Percentiles rank a stretch among this genome's conserved stretches.
Conservation (phyloP, 2,113 vertebrate genomes). For the Aythya baeri region DNA sequence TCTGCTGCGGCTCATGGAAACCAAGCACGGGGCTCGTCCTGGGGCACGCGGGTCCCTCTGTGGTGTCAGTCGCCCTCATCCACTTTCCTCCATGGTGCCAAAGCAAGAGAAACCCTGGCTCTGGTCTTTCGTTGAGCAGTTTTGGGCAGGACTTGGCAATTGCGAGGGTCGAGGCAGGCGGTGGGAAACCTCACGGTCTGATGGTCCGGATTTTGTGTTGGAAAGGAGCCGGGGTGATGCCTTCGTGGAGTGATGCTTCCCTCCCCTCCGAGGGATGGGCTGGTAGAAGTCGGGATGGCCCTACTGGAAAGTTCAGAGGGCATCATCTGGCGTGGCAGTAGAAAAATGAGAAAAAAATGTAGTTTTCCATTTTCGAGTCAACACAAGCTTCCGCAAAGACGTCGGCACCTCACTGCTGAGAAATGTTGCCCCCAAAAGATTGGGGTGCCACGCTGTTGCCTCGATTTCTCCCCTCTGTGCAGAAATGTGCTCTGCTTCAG, state of each 20-base stretch:
- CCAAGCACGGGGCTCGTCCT: accelerated
- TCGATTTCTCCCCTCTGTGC: not conserved
- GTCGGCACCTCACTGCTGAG: not conserved
- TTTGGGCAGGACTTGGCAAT: not conserved
- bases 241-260: not conserved
- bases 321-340: not conserved
- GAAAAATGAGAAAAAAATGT: accelerated
- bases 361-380: not conserved
- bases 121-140: not conserved
- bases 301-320: no score
- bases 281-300: not conserved
- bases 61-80: not conserved
- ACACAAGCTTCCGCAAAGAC: no score
- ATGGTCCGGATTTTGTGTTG: not conserved
- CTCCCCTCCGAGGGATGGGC: accelerated
- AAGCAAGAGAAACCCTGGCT: not conserved
- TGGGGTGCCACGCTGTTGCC: not conserved
- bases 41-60: not conserved
- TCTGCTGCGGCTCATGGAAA: not conserved
- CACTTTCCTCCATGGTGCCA: not conserved
- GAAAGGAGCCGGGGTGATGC: not conserved
- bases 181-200: not conserved
- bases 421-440: not conserved
- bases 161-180: not conserved
- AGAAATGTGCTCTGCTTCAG: not conserved